These are phyloP conservation scores for Ceratosolen solmsi DNA, from an alignment of 1,140 invertebrate genomes.

Conservation along the genomic window DNA sequence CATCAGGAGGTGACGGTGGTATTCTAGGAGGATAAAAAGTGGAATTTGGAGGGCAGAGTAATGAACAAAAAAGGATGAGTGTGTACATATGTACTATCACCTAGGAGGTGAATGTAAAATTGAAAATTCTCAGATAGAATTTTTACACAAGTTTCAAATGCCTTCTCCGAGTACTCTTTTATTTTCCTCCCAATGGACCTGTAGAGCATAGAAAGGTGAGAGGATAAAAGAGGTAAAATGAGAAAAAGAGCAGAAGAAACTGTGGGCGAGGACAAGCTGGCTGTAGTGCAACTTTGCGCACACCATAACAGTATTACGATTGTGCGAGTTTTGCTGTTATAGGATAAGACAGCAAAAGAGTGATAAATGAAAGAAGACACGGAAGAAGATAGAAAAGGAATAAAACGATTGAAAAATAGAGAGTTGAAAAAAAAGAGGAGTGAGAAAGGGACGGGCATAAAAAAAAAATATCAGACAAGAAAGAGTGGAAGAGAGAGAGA, in stretches of 20 bases:
- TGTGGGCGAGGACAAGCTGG: constrained; percentile 26
- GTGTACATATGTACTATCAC: background rate
- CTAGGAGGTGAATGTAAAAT: constrained; percentile 27
- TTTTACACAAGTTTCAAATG: constrained; percentile 35
- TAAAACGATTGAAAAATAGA: background rate
- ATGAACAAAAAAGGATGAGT: background rate
- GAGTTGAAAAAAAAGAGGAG: background rate
- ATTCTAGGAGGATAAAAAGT: background rate
- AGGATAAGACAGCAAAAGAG: background rate
- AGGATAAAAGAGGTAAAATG: background rate
- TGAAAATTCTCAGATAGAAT: constrained; percentile 48
- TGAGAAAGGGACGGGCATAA: background rate
- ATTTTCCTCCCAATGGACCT: constrained; percentile 3
- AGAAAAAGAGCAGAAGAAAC: background rate
- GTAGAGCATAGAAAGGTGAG: constrained; percentile 14
- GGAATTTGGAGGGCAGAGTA: background rate
- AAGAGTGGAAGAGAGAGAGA: background rate
- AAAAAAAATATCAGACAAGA: no score
- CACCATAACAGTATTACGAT: constrained; percentile 20
- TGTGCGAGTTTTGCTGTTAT: constrained; percentile 9
- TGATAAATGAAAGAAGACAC: background rate
- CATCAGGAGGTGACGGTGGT: background rate
- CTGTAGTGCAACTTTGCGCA: background rate
- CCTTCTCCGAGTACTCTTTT: background rate
- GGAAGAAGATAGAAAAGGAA: background rate